Percentiles rank a stretch among this genome's conserved stretches.
Conservation (phyloP, 1,140 invertebrate species). For the Hestina assimilis region DNA sequence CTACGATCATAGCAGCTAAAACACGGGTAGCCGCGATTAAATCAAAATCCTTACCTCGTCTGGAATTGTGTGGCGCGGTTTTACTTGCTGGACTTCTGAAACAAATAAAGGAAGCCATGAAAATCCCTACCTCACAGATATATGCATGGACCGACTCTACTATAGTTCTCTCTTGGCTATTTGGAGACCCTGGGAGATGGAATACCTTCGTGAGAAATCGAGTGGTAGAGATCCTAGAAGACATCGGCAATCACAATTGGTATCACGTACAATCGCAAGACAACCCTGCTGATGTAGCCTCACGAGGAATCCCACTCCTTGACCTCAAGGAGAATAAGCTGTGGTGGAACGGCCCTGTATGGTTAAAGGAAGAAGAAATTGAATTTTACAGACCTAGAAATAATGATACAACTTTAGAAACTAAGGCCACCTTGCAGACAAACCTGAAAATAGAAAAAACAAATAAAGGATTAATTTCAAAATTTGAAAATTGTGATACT, state of each 20-base stretch:
- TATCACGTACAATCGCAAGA: slow-evolving; percentile 21
- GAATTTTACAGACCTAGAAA: neutral
- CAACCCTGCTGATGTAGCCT: slow-evolving; percentile 29
- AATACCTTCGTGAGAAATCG: neutral
- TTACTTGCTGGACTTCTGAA: no score
- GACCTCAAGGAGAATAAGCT: slow-evolving; percentile 16
- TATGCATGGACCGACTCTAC: no score
- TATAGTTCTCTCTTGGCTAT: no score
- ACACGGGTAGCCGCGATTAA: neutral
- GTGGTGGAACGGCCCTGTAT: slow-evolving; percentile 30
- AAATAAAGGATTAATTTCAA: neutral
- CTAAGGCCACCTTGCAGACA: neutral
- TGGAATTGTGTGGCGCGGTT: no score
- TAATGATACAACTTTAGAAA: neutral
- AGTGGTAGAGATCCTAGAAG: neutral
- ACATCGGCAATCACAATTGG: slow-evolving; percentile 12
- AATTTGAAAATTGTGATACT: no score
- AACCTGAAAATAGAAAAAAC: neutral
- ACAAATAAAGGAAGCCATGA: no score
- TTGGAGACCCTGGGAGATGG: no score
- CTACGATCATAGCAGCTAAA: neutral
- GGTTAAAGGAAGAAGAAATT: slow-evolving; percentile 2
- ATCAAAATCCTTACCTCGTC: no score
- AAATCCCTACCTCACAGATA: no score
- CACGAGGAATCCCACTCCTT: slow-evolving; percentile 22